Conservation (phyloP, 2,888 invertebrate species). For the Phortica okadai region DNA sequence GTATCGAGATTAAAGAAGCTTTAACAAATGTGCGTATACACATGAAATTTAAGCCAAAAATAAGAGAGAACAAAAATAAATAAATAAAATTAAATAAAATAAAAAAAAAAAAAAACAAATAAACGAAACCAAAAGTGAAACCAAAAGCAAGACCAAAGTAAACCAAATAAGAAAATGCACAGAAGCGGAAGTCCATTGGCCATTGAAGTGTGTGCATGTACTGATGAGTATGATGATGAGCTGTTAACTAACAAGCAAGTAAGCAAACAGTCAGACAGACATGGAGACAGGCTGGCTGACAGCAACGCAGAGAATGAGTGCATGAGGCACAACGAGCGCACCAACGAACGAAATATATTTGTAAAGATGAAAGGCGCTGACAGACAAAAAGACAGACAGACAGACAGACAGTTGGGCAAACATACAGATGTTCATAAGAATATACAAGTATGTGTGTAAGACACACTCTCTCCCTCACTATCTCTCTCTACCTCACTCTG, state of each 20-base stretch:
- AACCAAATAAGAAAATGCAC: background rate
- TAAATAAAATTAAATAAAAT: background rate
- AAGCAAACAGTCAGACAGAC: background rate
- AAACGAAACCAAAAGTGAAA: background rate
- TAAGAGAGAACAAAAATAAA: too few relatives aligned
- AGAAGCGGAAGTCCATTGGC: background rate
- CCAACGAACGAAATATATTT: too few relatives aligned
- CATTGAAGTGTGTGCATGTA: background rate
- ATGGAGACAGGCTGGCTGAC: background rate
- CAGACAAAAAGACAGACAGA: background rate
- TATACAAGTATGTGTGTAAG: too few relatives aligned
- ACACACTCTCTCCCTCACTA: background rate
- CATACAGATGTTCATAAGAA: too few relatives aligned
- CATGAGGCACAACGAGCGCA: too few relatives aligned
- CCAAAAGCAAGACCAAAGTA: background rate
- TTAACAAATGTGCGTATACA: too few relatives aligned
- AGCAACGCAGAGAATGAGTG: too few relatives aligned
- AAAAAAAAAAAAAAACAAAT: background rate
- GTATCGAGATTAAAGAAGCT: too few relatives aligned
- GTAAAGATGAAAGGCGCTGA: background rate
- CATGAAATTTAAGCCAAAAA: too few relatives aligned
- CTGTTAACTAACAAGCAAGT: background rate
- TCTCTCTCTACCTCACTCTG: background rate
- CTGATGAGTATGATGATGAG: background rate
- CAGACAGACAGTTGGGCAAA: background rate